Evolutionary conservation across 2,113 vertebrate species (phyloP), one percentile per base, ranked within the genome.

Genomic region (Bubo bubo): DNA sequence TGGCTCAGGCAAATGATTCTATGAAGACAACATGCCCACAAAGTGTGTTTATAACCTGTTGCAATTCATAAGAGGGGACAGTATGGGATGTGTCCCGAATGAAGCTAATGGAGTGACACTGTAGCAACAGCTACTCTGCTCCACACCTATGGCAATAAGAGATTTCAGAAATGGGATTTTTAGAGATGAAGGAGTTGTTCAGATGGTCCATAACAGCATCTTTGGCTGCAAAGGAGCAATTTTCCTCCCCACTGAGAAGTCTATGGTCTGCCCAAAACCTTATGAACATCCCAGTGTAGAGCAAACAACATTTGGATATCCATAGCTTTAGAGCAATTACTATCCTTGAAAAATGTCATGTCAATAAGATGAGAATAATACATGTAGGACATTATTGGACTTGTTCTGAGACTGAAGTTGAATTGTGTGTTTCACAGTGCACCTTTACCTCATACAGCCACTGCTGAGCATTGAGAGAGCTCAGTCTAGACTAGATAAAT

Each of bases 111-210:
- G 43, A 79, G 49, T 41, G 66, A 23, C 43, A 59, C 17, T 30
- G 24, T 18, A 83, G n/a, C 15, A 86, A n/a, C 32, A 91, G 22
- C 56, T 79, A 10, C 2, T 5, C 45, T 16, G 45, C 55, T 66
- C 30, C 16, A 15, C n/a, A 19, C 3, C 43, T 62, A 6, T 2
- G 7, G 45, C 39, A 52, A 35, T 0, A 1, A 12, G 17, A 72
- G 12, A 24, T 4, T 55, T 49, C 18, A 86, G 75, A 93, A 76
- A 76, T 18, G 12, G 21, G 67, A 30, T 5, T 73, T 74, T 52
- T 80, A 52, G 50, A 88, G 55, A 16, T 23, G 22, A 7, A 4
- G 9, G 5, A 64, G 10, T 76, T 83, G 22, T 80, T 89, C 55
- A 66, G 20, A 34, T 1, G 4, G 28, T n/a, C 52, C 24, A 17